A percentile compares a stretch with the other conserved stretches of the same genome.
These are phyloP conservation scores for Vidua macroura DNA, from an alignment of 2,113 vertebrate species.

Conservation along the genomic window DNA sequence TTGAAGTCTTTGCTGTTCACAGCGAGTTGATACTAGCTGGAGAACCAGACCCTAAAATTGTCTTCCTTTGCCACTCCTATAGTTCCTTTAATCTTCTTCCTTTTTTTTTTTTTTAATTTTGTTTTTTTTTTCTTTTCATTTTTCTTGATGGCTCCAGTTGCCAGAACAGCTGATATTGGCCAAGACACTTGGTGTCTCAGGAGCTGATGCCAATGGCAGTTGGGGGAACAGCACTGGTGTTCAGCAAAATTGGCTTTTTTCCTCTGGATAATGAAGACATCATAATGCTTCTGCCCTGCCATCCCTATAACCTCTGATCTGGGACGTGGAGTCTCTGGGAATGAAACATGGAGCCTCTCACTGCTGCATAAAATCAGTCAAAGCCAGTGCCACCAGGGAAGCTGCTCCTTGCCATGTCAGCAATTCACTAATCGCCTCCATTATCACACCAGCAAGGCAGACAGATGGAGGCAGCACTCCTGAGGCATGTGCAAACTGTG, in stretches of 20 bases:
- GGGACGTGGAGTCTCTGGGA: neutral
- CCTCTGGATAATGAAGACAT: slow-evolving; percentile 63
- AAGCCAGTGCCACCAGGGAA: slow-evolving; percentile 47
- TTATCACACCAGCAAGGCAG: neutral
- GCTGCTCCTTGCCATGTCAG: slow-evolving; percentile 47
- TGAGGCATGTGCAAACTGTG: neutral
- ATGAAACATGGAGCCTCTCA: slow-evolving; percentile 24
- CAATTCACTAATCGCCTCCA: slow-evolving; percentile 5
- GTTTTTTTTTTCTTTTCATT: neutral
- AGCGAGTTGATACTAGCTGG: neutral
- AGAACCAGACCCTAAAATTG: neutral
- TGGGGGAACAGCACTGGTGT: neutral
- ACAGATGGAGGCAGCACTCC: neutral
- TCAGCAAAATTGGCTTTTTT: slow-evolving; percentile 43
- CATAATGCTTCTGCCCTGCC: slow-evolving; percentile 9
- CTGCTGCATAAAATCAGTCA: slow-evolving; percentile 42
- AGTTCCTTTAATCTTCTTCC: neutral
- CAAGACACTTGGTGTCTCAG: slow-evolving; percentile 20
- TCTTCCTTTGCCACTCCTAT: neutral
- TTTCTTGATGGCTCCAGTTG: neutral
- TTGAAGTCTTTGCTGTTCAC: neutral
- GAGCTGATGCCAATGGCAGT: slow-evolving; percentile 43
- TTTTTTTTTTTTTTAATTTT: too few species aligned
- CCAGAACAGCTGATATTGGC: neutral
- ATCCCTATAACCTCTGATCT: slow-evolving; percentile 43